Evolutionary conservation across 1,140 invertebrate species (phyloP).

Genomic region (Hyposmocoma kahamanoa): DNA sequence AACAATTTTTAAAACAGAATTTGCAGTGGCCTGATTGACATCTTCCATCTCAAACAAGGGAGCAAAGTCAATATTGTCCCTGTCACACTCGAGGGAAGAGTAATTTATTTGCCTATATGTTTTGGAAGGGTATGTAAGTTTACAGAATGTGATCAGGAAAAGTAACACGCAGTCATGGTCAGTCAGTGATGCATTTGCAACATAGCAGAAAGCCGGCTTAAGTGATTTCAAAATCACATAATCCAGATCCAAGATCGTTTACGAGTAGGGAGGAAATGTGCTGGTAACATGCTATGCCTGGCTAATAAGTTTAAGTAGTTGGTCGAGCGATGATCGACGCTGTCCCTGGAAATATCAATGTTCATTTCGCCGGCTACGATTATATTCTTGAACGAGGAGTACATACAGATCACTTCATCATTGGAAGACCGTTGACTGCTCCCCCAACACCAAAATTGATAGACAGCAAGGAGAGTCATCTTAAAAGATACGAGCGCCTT

Average conservation of each 20-base stretch:
- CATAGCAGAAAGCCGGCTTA: background rate
- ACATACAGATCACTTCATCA: background rate
- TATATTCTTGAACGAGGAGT: background rate
- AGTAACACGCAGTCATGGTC: background rate
- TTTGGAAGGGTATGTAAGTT: background rate
- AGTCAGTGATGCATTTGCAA: background rate
- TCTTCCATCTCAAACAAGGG: background rate
- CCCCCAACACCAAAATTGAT: background rate
- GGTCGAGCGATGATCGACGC: background rate
- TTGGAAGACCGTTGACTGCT: background rate
- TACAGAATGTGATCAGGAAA: background rate
- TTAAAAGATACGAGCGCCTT: background rate
- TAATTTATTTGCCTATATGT: background rate
- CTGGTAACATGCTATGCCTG: background rate
- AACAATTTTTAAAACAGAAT: background rate
- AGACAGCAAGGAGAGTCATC: background rate
- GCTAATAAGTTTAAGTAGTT: background rate
- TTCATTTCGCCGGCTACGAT: background rate
- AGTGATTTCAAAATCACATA: background rate
- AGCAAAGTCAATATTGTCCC: background rate
- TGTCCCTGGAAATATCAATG: background rate
- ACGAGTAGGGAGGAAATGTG: background rate
- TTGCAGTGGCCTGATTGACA: background rate
- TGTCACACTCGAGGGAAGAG: background rate
- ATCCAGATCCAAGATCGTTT: background rate